Evolutionary conservation across 2,888 invertebrate genomes (phyloP), one percentile per base, ranked within the genome.

Genomic region (Mesochorus sp.): DNA sequence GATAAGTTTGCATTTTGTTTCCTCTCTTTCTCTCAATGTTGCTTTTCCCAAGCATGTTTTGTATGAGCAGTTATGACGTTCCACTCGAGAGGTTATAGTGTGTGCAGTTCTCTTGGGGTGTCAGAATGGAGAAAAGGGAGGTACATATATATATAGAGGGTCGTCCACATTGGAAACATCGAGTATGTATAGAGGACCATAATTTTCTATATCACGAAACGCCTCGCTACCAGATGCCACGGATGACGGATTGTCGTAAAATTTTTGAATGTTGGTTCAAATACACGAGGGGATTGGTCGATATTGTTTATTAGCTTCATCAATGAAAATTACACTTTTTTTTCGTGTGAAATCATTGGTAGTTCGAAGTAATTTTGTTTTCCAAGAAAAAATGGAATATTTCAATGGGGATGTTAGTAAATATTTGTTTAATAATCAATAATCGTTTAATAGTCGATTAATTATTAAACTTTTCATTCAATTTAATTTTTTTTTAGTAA

Each of bases 1-100:
- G 66, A 74, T 76, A 71, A 71, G 49, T 59, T 61, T 61, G 74
- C 74, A 59, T 74, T 68, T 55, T 49, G 37, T 47, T 24, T 37
- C 31, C 8, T 28, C 3, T 70, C 21, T 49, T 10, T 14, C 3
- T 31, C 37, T 53, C 61, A 44, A 28, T 34, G 4, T 14, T 59
- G n/a, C 68, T 8, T 62, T 74, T 39, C 39, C 62, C 59, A 66
- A 71, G 44, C 59, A 21, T n/a, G 76, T 39, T 57, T 39, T 44
- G 59, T 71, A 39, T 47, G 57, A 51, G 64, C 26, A 26, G 37
- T 57, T 70, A 59, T 42, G 61, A 12, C 19, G 68, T 73, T 73
- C 67, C 64, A 62, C 39, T 77, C 49, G 61, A 77, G 67, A 55
- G 67, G 57, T 53, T 53, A 21, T 28, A 31, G 19, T 37, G 62